Conservation (phyloP, 1,140 invertebrate genomes). For the Monomorium pharaonis region DNA sequence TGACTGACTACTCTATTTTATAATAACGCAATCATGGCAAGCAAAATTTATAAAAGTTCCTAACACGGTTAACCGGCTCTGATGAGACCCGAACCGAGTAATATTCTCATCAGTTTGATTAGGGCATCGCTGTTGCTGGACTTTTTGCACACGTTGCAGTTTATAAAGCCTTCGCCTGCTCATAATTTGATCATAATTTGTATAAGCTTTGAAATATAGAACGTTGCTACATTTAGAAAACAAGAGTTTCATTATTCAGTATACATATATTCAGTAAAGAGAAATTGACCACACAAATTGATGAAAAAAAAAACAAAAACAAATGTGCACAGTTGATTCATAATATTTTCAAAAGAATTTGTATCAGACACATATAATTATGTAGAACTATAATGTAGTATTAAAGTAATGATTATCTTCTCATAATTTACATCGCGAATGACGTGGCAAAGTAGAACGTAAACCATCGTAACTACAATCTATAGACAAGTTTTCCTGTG, state of each 20-base stretch:
- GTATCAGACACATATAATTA: background rate
- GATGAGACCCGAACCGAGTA: background rate
- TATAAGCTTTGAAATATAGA: background rate
- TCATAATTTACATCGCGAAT: conserved; percentile 34
- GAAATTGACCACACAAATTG: background rate
- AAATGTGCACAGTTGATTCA: background rate
- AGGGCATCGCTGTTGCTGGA: background rate
- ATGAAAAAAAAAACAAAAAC: too few relatives aligned
- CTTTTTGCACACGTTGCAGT: background rate
- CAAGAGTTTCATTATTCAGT: background rate
- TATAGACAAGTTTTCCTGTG: conserved; percentile 11
- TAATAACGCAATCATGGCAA: background rate
- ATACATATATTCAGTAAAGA: too few relatives aligned
- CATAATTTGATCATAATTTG: background rate
- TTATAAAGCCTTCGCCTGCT: background rate
- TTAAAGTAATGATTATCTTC: background rate
- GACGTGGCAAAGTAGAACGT: conserved; percentile 33
- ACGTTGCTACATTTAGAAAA: background rate
- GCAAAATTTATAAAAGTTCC: conserved; percentile 3
- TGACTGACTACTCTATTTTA: background rate
- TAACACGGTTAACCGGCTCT: background rate
- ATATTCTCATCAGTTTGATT: conserved; percentile 17
- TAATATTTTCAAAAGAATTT: background rate
- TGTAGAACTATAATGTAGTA: background rate
- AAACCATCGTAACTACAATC: conserved; percentile 23